Evolutionary conservation across 2,113 vertebrate species (phyloP), one percentile per base, ranked within the genome.

Genomic region (Columba livia): DNA sequence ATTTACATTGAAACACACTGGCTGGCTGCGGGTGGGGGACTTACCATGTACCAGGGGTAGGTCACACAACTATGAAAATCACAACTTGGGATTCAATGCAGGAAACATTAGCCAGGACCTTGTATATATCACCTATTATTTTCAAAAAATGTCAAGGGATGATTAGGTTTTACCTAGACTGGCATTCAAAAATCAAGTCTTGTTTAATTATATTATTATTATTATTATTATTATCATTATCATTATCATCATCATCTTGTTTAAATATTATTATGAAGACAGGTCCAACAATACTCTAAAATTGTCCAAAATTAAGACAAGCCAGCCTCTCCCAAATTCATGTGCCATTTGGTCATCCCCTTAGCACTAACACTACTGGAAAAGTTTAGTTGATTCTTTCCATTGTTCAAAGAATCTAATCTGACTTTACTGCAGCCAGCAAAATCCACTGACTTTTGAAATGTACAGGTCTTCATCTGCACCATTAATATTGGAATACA

Each of bases 271-370:
- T 42, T 67, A 42, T 51, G 67, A 78, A 88, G 56, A 51, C 24
- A 64, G 36, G 32, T 38, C 7, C 25, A 74, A 42, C 14, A 86
- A 67, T 38, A 42, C 29, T 31, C 42, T 67, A 71, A 78, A 87
- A 47, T 15, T 44, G 20, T 44, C 34, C 51, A 71, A 91, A 88
- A 15, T 2, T 4, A 84, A 64, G 65, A 48, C 25, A 79, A 70
- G 15, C 5, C 26, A 38, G 17, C 4, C 25, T 48, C 24, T 19
- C 10, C 17, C 18, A 70, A 42, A 71, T 8, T n/a, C 1, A 2
- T 5, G 6, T 0, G 1, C 21, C 11, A 17, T 24, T 36, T 65
- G 5, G 5, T 70, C 48, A 60, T 61, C 21, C 28, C 4, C 9
- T 32, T 28, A 69, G 60, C 6, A 29, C 17, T 34, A 28, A 40